phyloP scores from a whole-genome alignment of 1,140 invertebrate genomes.

The Magallana angulata region DNA sequence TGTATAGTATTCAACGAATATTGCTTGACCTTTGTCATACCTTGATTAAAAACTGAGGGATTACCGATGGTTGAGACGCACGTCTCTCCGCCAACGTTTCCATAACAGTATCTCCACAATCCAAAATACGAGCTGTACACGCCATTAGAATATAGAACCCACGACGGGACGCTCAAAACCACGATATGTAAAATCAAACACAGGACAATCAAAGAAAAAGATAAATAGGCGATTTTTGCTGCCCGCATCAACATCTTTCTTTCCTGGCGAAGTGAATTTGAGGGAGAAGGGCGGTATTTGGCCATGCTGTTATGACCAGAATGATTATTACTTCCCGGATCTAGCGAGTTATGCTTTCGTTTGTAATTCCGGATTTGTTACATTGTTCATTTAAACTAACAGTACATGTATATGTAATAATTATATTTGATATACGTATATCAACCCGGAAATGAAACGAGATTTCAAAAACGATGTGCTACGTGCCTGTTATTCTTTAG shows the following conservation, averaged over 20 bases:
- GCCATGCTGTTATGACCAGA: too few species aligned
- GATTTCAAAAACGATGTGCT: too few species aligned
- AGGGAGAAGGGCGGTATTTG: background rate
- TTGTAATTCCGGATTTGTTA: constrained; percentile 6
- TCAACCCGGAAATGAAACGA: background rate
- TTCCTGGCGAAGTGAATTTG: background rate
- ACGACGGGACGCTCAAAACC: background rate
- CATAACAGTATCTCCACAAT: background rate
- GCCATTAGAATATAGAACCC: background rate
- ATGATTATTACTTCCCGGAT: background rate
- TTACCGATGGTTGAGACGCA: background rate
- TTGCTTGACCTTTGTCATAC: background rate
- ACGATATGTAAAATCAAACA: background rate
- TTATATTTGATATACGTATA: background rate
- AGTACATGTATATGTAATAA: too few species aligned
- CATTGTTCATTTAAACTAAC: background rate
- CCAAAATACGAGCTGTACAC: background rate
- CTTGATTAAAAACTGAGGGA: background rate
- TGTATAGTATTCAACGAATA: too few species aligned
- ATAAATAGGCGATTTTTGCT: background rate
- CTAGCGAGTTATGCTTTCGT: background rate
- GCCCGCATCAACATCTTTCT: constrained; percentile 12
- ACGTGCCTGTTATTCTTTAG: too few species aligned
- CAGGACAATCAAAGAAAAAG: background rate
- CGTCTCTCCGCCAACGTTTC: background rate